Evolutionary conservation across 53 echinoderm and acorn worm genomes (phyloP).

Genomic region (Holothuria scabra): DNA sequence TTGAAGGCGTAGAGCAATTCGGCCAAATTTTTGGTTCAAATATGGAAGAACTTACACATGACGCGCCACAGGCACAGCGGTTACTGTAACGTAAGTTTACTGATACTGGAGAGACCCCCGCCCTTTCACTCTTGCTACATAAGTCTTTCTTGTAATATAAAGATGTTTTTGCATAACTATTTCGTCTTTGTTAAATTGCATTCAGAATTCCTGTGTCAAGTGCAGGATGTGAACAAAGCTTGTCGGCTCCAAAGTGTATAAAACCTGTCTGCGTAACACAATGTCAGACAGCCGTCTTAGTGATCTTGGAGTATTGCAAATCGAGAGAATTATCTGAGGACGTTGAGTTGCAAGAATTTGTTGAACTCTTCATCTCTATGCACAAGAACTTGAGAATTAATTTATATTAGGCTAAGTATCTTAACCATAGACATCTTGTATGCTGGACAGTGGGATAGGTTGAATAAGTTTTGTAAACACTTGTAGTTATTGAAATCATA

Average conservation of each 20-base stretch:
- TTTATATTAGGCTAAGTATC: not conserved
- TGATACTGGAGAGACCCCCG: slow-evolving; percentile 31
- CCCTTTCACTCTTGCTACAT: not conserved
- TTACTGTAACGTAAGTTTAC: no score
- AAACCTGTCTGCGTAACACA: not conserved
- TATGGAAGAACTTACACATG: slow-evolving; percentile 19
- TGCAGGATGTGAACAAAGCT: slow-evolving; percentile 29
- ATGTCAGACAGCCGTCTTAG: no score
- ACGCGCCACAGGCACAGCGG: slow-evolving; percentile 19
- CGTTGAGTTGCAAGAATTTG: no score
- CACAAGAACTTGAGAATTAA: no score
- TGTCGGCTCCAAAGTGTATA: not conserved
- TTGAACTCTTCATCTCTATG: no score
- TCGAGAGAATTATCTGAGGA: no score
- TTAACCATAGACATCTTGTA: not conserved
- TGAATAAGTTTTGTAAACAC: not conserved
- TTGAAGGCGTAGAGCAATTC: slow-evolving; percentile 22
- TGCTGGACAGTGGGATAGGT: not conserved
- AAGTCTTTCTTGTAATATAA: slow-evolving; percentile 13
- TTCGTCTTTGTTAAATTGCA: slow-evolving; percentile 33
- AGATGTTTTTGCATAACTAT: slow-evolving; percentile 22
- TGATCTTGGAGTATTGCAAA: no score
- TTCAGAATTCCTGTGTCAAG: slow-evolving; percentile 21
- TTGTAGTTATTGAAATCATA: not conserved
- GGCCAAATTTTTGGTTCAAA: slow-evolving; percentile 16